phyloP scores from a whole-genome alignment of 1,140 invertebrate genomes.

The Polypedilum vanderplanki region DNA sequence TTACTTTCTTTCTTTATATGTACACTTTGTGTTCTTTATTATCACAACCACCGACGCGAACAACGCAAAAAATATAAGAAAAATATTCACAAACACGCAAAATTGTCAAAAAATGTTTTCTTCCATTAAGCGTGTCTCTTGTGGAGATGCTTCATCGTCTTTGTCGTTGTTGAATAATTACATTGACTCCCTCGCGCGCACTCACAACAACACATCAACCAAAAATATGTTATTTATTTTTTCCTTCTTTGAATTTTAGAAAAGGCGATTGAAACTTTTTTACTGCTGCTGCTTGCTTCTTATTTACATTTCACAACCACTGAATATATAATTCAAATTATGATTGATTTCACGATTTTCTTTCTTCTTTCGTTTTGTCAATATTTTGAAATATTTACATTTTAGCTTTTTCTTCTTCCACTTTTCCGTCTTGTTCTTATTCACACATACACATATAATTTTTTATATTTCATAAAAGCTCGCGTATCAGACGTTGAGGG shows the following conservation, averaged over 20 bases:
- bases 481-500: background rate
- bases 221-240: background rate
- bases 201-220: background rate
- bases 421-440: background rate
- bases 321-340: background rate
- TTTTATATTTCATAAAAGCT: background rate
- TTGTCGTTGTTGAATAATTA: background rate
- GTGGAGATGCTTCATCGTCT: background rate
- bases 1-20: slow-evolving; percentile 8
- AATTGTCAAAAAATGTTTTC: too few relatives aligned
- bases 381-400: background rate
- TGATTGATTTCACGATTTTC: slow-evolving; percentile 2
- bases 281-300: too few relatives aligned
- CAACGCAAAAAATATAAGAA: too few relatives aligned
- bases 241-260: background rate
- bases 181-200: slow-evolving; percentile 15
- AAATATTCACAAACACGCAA: too few relatives aligned
- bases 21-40: background rate
- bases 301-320: slow-evolving; percentile 26
- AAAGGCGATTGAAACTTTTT: background rate
- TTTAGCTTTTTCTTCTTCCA: background rate
- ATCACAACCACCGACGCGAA: background rate
- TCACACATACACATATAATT: background rate
- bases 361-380: background rate
- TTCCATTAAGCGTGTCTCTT: too few relatives aligned